Conservation (phyloP, 2,888 invertebrate species). For the Mechanitis mazaeus region DNA sequence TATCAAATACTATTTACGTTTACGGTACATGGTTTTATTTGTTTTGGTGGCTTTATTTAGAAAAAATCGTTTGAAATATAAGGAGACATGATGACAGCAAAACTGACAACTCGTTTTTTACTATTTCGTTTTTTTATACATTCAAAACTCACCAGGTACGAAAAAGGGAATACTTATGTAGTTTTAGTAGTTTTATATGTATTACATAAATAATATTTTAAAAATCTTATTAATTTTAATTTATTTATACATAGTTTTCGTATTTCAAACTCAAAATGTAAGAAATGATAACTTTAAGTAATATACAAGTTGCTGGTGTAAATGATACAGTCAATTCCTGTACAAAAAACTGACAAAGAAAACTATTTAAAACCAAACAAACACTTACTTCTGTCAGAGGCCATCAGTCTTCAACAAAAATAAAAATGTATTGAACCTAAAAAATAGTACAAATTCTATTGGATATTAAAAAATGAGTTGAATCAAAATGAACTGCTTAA, state of each 20-base stretch:
- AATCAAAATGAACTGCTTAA: conserved; percentile 29
- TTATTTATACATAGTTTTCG: too few relatives aligned
- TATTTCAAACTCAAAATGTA: too few relatives aligned
- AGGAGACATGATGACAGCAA: conserved; percentile 46
- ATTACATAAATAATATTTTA: too few relatives aligned
- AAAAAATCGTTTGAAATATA: conserved; percentile 29
- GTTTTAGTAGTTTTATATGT: neutral
- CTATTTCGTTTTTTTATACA: neutral
- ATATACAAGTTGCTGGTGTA: too few relatives aligned
- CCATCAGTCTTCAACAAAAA: neutral
- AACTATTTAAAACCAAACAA: conserved; percentile 2
- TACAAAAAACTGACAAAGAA: neutral
- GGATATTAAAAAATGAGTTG: neutral
- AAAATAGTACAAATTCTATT: conserved; percentile 8
- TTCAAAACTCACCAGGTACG: neutral
- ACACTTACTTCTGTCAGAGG: conserved; percentile 1
- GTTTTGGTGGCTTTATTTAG: conserved; percentile 35
- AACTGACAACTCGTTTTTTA: conserved; percentile 32
- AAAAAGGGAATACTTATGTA: neutral
- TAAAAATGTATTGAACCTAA: conserved; percentile 8
- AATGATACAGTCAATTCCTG: too few relatives aligned
- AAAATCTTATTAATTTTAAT: too few relatives aligned
- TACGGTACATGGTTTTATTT: conserved; percentile 40
- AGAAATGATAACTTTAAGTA: too few relatives aligned
- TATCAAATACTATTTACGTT: conserved; percentile 25